Evolutionary conservation across 2,797 vertebrate species (phyloP).

Genomic region (Mormyrus proboscirostris): DNA sequence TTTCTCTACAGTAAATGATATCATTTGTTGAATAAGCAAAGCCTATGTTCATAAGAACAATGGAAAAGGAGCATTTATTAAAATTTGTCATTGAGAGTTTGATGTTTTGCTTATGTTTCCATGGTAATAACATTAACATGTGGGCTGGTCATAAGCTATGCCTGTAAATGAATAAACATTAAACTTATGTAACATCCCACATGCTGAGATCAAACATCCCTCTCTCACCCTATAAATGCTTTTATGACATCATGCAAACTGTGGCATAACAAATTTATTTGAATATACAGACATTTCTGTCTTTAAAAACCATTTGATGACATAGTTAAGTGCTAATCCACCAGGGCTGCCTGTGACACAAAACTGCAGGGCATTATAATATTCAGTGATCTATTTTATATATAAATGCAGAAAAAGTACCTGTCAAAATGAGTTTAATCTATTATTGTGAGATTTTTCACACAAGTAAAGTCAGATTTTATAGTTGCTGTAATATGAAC

Average conservation of each 20-base stretch:
- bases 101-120: background rate
- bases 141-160: background rate
- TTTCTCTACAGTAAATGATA: background rate
- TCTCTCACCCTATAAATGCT: background rate
- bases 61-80: background rate
- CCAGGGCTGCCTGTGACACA: background rate
- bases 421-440: background rate
- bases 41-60: background rate
- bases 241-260: background rate
- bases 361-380: constrained; percentile 9
- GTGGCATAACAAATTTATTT: background rate
- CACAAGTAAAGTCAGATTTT: background rate
- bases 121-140: background rate
- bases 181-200: background rate
- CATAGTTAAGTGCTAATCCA: background rate
- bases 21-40: too few relatives aligned
- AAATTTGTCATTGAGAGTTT: background rate
- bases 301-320: background rate
- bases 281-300: background rate
- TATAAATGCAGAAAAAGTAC: background rate
- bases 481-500: background rate
- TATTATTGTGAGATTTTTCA: background rate
- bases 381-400: background rate
- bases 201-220: background rate
- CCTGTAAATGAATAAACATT: background rate